phyloP scores from a whole-genome alignment of 37 sponge, comb jelly and placozoan genomes.

The Beroe forskalii region DNA sequence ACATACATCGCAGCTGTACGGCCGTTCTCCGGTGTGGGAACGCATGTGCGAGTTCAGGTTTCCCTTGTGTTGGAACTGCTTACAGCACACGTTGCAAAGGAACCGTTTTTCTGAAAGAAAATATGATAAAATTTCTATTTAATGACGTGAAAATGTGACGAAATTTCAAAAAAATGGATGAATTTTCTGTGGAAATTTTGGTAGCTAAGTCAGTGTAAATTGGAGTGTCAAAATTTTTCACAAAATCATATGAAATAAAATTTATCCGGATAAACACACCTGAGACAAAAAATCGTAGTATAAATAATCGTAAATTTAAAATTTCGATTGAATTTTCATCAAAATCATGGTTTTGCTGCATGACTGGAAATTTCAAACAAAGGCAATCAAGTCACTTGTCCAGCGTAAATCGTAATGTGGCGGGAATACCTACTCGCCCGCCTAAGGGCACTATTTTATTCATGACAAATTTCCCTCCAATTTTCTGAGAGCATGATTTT shows the following conservation, averaged over 20 bases:
- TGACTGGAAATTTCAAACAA: neutral
- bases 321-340: too few species aligned
- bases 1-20: conserved; percentile 53
- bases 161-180: too few species aligned
- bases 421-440: conserved; percentile 39
- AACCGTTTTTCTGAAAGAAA: conserved; percentile 34
- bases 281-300: too few species aligned
- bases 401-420: neutral
- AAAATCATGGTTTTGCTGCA: neutral
- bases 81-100: conserved; percentile 32
- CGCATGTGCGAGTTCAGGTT: conserved; percentile 50
- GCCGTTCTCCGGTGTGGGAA: conserved; percentile 39
- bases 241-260: too few species aligned
- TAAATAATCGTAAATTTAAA: too few species aligned
- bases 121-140: too few species aligned
- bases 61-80: conserved; percentile 48
- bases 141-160: too few species aligned
- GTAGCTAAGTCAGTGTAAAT: too few species aligned
- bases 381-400: neutral
- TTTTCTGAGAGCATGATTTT: too few species aligned
- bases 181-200: too few species aligned
- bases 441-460: conserved; percentile 29
- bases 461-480: conserved; percentile 19
- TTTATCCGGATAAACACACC: too few species aligned
- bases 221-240: too few species aligned